Evolutionary conservation across 1,140 invertebrate genomes (phyloP), one percentile per base, ranked within the genome.

Genomic region (Ceratina calcarata): DNA sequence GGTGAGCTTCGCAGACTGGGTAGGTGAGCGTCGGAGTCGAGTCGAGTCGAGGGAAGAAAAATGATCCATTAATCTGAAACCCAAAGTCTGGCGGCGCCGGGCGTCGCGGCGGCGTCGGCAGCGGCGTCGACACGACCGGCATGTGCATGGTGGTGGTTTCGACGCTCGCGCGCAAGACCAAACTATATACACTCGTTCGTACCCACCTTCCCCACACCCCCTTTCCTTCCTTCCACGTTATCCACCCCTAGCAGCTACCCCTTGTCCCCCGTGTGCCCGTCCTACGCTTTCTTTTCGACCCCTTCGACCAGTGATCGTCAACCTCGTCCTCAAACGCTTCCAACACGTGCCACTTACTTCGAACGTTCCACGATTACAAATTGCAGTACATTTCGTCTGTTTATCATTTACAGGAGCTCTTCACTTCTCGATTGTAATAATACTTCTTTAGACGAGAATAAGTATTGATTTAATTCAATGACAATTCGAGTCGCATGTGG

Each of bases 11-110:
- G 86, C 73, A 83, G 70, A 86, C 86, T 89, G 86, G 37, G 86
- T 90, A 91, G 90, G 90, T 90, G 89, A 91, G 89, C 88, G 88
- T 87, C 86, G 90, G 37, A 90, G 85, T 90, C 90, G 89, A 91
- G 90, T 91, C 90, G 89, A 91, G 90, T 91, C 90, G 89, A 91
- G 91, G 90, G 90, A 92, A 92, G 92, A 93, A 93, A 93, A 93
- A 92, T 93, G 92, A 92, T 93, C 92, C 92, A 93, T 93, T 93
- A 93, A 92, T 92, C 91, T 93, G 91, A 92, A 92, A 92, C 91
- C 92, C 91, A 92, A 92, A 92, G 91, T 92, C 91, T 93, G 92
- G 90, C 91, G 91, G 92, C 92, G 91, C 92, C 91, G 89, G 91
- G 91, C 91, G 91, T 92, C 91, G 89, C 87, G 91, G 89, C 89